phyloP scores from a whole-genome alignment of 2,888 invertebrate genomes.

The Eulithis prunata region DNA sequence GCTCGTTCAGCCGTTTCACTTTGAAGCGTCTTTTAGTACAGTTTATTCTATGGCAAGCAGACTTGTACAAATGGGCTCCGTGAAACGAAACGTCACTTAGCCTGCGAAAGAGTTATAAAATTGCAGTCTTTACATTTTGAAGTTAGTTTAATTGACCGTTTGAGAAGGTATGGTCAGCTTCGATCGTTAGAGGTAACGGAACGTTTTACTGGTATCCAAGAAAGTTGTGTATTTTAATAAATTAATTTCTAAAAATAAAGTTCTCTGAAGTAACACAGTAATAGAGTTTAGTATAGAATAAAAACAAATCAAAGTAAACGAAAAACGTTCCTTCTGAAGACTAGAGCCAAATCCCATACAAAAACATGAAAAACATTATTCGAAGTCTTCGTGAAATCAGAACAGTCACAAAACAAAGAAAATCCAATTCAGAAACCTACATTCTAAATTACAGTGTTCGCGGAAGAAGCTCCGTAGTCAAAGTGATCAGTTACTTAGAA shows the following conservation, averaged over 20 bases:
- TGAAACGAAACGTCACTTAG: slow-evolving; percentile 37
- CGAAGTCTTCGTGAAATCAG: neutral
- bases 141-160: slow-evolving; percentile 24
- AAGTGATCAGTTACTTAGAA: slow-evolving; percentile 42
- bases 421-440: slow-evolving; percentile 6
- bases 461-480: slow-evolving; percentile 24
- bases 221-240: too few species aligned
- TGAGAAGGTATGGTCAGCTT: slow-evolving; percentile 1
- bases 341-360: too few species aligned
- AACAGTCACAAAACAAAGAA: slow-evolving; percentile 5
- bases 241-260: too few species aligned
- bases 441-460: slow-evolving; percentile 21
- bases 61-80: slow-evolving; percentile 38
- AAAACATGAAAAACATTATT: too few species aligned
- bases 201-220: neutral
- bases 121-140: slow-evolving; percentile 21
- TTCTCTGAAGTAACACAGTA: too few species aligned
- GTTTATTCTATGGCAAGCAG: slow-evolving; percentile 14
- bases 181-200: neutral
- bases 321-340: too few species aligned
- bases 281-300: too few species aligned
- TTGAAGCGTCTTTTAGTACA: slow-evolving; percentile 26
- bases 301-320: too few species aligned
- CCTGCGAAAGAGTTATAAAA: slow-evolving; percentile 22
- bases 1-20: slow-evolving; percentile 36